These are phyloP conservation scores for Oceanodroma tethys DNA, from an alignment of 2,113 vertebrate genomes.

Conservation along the genomic window DNA sequence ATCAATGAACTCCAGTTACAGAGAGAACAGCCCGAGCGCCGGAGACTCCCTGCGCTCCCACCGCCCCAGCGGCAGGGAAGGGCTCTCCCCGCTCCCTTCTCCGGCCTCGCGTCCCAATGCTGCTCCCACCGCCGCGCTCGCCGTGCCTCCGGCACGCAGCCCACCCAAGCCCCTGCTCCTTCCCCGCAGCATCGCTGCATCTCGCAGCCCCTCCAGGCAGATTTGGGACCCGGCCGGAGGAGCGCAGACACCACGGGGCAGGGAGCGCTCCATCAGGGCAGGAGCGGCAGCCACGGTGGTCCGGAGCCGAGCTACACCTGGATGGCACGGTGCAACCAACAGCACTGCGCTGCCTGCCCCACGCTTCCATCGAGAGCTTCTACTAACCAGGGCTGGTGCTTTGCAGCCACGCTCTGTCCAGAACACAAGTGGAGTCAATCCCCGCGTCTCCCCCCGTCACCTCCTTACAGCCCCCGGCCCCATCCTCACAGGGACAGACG, in stretches of 20 bases:
- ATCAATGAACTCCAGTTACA: slow-evolving; percentile 98
- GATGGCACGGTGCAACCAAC: fast-evolving
- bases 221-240: fast-evolving
- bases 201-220: fast-evolving
- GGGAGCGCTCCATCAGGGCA: not conserved
- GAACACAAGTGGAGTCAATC: not conserved
- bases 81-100: not conserved
- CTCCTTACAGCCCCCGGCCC: not conserved
- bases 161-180: not conserved
- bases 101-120: not conserved
- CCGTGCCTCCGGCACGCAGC: fast-evolving
- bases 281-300: fast-evolving
- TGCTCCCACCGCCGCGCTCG: not conserved
- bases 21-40: slow-evolving; percentile 85
- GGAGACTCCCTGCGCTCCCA: slow-evolving; percentile 71
- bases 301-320: not conserved
- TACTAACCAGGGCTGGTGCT: not conserved
- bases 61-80: not conserved
- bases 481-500: not conserved
- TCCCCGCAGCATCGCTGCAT: not conserved
- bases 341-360: fast-evolving
- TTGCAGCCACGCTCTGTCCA: not conserved
- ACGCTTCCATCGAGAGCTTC: fast-evolving
- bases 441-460: fast-evolving
- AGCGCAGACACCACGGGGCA: fast-evolving